Conservation (phyloP, 1,140 invertebrate genomes). For the Helicoverpa zea region DNA sequence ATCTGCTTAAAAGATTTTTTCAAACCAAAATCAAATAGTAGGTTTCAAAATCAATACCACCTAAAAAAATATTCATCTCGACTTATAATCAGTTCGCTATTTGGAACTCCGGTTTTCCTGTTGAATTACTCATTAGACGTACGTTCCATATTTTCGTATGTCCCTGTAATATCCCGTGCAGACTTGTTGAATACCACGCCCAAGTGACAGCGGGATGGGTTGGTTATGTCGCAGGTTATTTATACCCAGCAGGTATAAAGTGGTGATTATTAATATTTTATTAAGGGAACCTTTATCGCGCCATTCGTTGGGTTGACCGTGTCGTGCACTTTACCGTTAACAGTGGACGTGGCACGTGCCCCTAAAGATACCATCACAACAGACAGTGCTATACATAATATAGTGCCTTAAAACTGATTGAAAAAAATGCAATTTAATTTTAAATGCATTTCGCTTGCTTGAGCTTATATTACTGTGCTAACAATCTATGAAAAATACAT, state of each 20-base stretch:
- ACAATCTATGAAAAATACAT: too few species aligned
- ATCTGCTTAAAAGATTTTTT: too few species aligned
- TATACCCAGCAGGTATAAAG: background rate
- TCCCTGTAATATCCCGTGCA: constrained; percentile 19
- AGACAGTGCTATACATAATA: background rate
- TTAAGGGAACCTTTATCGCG: constrained; percentile 33
- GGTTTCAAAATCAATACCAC: background rate
- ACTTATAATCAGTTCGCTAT: background rate
- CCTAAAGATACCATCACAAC: background rate
- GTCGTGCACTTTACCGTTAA: constrained; percentile 31
- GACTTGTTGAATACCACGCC: background rate
- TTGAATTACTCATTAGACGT: background rate
- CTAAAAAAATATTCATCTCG: background rate
- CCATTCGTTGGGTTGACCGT: constrained; percentile 36
- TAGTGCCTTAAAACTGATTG: too few species aligned
- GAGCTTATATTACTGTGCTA: too few species aligned
- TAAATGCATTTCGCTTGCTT: too few species aligned
- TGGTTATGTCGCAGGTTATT: constrained; percentile 13
- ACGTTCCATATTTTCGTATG: constrained; percentile 1
- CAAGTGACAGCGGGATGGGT: background rate
- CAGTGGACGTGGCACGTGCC: background rate
- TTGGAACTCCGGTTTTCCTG: background rate
- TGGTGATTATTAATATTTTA: constrained; percentile 43
- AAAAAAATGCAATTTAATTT: too few species aligned
- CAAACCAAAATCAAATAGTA: background rate